A percentile compares a stretch with the other conserved stretches of the same genome.
Conservation (phyloP, 2,797 vertebrate genomes). For the Poeciliopsis turneri region DNA sequence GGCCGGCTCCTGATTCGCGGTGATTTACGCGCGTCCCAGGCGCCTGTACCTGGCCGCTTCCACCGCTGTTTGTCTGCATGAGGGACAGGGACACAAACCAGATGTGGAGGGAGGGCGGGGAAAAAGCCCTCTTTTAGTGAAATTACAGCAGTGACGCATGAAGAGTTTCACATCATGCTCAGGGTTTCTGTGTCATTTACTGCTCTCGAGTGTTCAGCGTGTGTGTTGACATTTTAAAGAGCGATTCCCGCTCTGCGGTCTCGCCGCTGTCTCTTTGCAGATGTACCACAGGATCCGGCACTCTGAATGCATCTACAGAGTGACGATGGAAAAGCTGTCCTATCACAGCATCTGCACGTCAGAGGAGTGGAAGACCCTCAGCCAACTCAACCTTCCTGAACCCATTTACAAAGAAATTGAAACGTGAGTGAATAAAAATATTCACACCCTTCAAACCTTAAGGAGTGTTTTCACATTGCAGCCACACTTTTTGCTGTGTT, state of each 20-base stretch:
- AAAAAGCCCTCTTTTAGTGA: conserved; percentile 29
- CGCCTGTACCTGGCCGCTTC: conserved; percentile 35
- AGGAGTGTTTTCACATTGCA: neutral
- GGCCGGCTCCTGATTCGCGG: conserved; percentile 52
- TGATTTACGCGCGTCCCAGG: conserved; percentile 59
- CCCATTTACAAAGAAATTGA: conserved; percentile 95
- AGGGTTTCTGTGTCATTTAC: conserved; percentile 27
- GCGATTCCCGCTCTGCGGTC: conserved; percentile 27
- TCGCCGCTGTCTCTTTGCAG: conserved; percentile 69
- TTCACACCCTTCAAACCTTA: neutral
- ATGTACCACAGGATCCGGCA: conserved; percentile 99
- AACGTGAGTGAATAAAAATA: conserved; percentile 79
- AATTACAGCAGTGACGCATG: conserved; percentile 33
- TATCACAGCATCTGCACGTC: conserved; percentile 98
- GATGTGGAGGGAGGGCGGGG: conserved; percentile 40
- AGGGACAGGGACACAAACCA: conserved; percentile 59
- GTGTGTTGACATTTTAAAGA: conserved; percentile 30
- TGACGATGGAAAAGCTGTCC: conserved; percentile 98
- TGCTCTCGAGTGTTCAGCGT: conserved; percentile 18
- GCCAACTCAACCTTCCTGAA: conserved; percentile 87
- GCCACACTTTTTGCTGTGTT: neutral
- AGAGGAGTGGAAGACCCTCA: conserved; percentile 96
- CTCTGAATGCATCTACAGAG: conserved; percentile 99
- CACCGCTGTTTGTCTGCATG: neutral
- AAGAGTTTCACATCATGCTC: conserved; percentile 30